phyloP scores from a whole-genome alignment of 2,888 invertebrate species.

The Acronicta psi region DNA sequence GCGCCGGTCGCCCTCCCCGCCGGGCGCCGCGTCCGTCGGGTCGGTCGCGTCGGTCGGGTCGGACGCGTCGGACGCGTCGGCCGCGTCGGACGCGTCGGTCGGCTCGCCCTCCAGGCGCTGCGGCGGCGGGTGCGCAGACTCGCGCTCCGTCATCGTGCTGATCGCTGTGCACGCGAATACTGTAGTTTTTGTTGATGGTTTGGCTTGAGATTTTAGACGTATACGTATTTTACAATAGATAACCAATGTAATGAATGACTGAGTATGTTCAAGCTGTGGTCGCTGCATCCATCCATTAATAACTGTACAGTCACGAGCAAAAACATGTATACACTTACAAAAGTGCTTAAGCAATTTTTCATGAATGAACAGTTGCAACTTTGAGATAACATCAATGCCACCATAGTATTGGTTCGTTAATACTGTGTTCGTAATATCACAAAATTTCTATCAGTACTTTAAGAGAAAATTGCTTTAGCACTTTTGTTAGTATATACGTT shows the following conservation, averaged over 20 bases:
- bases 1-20: conserved; percentile 19
- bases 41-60: conserved; percentile 22
- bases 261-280: neutral
- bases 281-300: too few species aligned
- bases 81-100: conserved; percentile 47
- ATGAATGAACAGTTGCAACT: too few species aligned
- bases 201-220: neutral
- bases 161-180: conserved; percentile 87
- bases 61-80: conserved; percentile 24
- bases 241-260: neutral
- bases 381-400: too few species aligned
- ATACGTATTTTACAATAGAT: neutral
- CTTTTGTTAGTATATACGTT: too few species aligned
- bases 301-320: too few species aligned
- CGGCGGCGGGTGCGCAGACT: conserved; percentile 94
- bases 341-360: too few species aligned
- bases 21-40: conserved; percentile 37
- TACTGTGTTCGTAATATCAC: too few species aligned
- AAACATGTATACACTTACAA: too few species aligned
- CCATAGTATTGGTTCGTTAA: too few species aligned
- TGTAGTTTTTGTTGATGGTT: neutral
- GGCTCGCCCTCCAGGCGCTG: conserved; percentile 65
- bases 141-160: conserved; percentile 97
- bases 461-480: too few species aligned
- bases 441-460: too few species aligned